Evolutionary conservation across 1,140 invertebrate genomes (phyloP).

Genomic region (Drosophila bifasciata): DNA sequence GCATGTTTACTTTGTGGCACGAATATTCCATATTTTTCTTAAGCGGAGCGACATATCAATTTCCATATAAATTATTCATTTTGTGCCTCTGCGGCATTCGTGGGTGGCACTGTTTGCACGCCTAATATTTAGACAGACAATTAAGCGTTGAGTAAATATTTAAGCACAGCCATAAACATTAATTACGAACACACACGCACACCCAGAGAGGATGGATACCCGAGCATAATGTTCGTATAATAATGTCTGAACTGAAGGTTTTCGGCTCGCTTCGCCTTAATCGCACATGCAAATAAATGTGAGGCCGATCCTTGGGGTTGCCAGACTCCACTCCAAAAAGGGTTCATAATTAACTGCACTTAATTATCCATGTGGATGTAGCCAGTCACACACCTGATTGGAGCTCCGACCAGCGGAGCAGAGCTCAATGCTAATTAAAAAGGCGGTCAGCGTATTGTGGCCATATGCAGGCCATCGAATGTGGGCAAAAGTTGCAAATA

Average conservation of each 20-base stretch:
- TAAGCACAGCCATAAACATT: constrained; percentile 54
- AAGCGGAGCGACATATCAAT: constrained; percentile 42
- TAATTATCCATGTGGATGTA: constrained; percentile 35
- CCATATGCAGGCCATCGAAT: constrained; percentile 19
- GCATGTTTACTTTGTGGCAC: too few relatives aligned
- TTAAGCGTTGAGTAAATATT: constrained; percentile 60
- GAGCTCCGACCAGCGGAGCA: neutral
- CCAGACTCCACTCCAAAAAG: constrained; percentile 4
- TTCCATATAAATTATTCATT: constrained; percentile 55
- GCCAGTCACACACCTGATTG: constrained; percentile 15
- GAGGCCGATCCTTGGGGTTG: constrained; percentile 2
- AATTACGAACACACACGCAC: constrained; percentile 47
- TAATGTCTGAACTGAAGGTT: constrained; percentile 31
- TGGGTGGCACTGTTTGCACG: constrained; percentile 28
- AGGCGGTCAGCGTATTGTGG: constrained; percentile 44
- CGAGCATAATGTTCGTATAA: constrained; percentile 28
- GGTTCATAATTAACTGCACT: constrained; percentile 46
- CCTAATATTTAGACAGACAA: constrained; percentile 64
- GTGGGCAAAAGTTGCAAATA: constrained; percentile 38
- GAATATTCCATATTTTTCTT: constrained; percentile 23
- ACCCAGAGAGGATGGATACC: constrained; percentile 1
- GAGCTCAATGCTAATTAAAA: constrained; percentile 49
- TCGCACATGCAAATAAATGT: constrained; percentile 34
- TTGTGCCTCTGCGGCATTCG: constrained; percentile 6
- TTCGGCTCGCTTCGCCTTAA: constrained; percentile 17